These are phyloP conservation scores for Pollachius pollachius DNA, from an alignment of 2,113 vertebrate species.

Conservation along the genomic window DNA sequence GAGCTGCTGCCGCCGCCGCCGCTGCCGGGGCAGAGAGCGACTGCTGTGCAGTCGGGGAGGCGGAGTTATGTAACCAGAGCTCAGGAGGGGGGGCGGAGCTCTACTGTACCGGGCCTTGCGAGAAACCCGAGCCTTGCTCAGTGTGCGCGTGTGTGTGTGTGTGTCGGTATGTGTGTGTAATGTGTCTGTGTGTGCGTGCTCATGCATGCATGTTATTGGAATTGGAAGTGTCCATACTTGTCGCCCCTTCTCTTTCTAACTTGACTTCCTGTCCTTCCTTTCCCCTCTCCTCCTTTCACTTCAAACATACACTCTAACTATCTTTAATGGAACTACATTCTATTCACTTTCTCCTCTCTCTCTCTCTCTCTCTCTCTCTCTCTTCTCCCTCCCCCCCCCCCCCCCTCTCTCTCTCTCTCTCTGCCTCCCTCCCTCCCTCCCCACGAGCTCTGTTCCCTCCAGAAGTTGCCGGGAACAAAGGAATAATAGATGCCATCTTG, in stretches of 20 bases:
- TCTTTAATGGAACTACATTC: too few relatives aligned
- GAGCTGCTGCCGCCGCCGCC: background rate
- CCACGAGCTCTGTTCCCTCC: slow-evolving; percentile 36
- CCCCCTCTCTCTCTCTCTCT: background rate
- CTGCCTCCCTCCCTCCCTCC: background rate
- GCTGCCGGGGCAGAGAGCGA: background rate
- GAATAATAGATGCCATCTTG: slow-evolving; percentile 60
- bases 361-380: background rate
- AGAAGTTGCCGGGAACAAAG: slow-evolving; percentile 58
- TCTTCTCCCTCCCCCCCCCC: background rate
- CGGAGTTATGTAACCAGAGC: slow-evolving; percentile 5
- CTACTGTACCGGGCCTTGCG: background rate
- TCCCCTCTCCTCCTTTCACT: background rate
- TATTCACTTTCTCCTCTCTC: background rate
- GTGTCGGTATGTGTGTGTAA: background rate
- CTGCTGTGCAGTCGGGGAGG: background rate
- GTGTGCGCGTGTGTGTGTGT: background rate
- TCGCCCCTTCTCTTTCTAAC: background rate
- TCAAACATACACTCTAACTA: background rate
- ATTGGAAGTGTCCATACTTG: background rate
- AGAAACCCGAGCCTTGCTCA: background rate
- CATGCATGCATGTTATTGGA: background rate
- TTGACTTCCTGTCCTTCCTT: background rate
- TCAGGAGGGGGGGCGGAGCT: background rate
- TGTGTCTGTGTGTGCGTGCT: background rate